Conservation (phyloP, 2,888 invertebrate genomes). For the Podotricha telesiphe region DNA sequence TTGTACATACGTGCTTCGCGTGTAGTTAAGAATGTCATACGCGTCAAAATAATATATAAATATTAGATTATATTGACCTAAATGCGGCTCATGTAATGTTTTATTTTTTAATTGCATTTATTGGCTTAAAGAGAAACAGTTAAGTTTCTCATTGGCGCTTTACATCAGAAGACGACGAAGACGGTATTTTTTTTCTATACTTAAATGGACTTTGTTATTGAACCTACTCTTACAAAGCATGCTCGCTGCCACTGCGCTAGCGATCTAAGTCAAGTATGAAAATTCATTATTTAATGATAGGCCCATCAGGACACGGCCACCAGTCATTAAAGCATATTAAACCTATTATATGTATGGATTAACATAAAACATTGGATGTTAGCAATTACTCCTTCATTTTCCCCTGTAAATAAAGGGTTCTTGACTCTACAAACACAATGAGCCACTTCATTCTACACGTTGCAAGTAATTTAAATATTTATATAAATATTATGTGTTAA, state of each 20-base stretch:
- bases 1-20: too few species aligned
- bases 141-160: too few species aligned
- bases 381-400: conserved; percentile 42
- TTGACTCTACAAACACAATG: conserved; percentile 44
- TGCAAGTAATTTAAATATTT: conserved; percentile 41
- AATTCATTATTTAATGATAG: conserved; percentile 31
- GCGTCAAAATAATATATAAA: too few species aligned
- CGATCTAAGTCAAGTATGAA: conserved; percentile 1
- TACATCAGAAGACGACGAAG: too few species aligned
- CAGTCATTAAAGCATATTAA: conserved; percentile 28
- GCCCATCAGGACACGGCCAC: conserved; percentile 7
- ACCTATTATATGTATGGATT: conserved; percentile 28
- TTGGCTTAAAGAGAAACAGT: too few species aligned
- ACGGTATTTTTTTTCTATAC: too few species aligned
- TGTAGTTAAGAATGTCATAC: too few species aligned
- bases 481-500: conserved; percentile 33
- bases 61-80: too few species aligned
- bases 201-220: background rate
- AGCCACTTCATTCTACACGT: conserved; percentile 30
- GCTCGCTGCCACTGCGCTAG: background rate
- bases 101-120: too few species aligned
- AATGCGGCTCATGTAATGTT: too few species aligned
- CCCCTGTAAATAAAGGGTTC: conserved; percentile 45
- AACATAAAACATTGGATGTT: conserved; percentile 41
- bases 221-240: background rate